Evolutionary conservation across 2,113 vertebrate species (phyloP).

Genomic region (Seriola rivoliana): DNA sequence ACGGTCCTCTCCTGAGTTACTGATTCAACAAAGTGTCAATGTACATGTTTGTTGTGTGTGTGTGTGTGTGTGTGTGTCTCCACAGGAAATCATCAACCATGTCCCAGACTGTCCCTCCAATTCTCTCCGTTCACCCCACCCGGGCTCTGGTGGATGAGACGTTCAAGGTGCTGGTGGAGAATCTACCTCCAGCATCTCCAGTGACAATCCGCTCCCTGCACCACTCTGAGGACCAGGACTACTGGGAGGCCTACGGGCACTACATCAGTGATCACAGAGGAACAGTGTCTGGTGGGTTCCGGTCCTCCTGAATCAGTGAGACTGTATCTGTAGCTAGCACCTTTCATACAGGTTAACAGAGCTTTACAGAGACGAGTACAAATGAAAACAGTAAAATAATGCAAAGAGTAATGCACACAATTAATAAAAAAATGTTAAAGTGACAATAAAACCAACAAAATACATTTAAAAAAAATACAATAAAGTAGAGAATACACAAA

Average conservation of each 20-base stretch:
- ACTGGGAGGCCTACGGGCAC: conserved; percentile 83
- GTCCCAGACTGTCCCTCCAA: background rate
- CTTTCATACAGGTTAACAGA: no score
- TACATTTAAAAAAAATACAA: no score
- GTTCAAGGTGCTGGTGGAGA: conserved; percentile 71
- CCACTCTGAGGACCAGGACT: conserved; percentile 75
- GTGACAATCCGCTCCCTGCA: conserved; percentile 78
- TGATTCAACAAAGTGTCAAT: no score
- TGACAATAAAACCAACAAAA: no score
- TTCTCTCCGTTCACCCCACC: conserved; percentile 69
- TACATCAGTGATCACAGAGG: conserved; percentile 76
- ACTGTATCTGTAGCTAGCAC: no score
- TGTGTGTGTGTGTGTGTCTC: background rate
- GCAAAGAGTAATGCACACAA: no score
- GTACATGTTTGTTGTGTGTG: background rate
- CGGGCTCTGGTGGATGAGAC: conserved; percentile 80
- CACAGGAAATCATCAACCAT: conserved; percentile 37
- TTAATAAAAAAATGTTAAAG: no score
- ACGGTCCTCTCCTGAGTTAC: no score
- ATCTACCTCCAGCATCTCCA: conserved; percentile 60
- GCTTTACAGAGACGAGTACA: no score
- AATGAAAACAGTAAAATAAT: no score
- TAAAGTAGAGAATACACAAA: no score
- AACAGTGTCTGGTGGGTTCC: conserved; percentile 70
- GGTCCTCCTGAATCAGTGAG: no score